phyloP scores from a whole-genome alignment of 2,113 vertebrate genomes.

The Centropus bengalensis region DNA sequence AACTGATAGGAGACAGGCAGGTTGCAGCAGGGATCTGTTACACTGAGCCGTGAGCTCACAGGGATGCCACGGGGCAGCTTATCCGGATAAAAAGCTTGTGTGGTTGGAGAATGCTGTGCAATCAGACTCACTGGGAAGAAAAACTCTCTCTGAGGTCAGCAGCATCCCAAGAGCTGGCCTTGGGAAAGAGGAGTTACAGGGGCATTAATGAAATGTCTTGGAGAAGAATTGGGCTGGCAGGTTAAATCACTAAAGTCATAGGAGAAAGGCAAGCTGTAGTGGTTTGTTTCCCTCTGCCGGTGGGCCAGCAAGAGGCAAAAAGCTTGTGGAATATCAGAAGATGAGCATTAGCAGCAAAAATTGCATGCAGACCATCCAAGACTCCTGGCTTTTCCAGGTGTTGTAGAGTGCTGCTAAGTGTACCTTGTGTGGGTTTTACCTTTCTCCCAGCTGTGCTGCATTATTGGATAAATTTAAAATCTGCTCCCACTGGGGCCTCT shows the following conservation, averaged over 20 bases:
- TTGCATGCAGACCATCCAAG: accelerated
- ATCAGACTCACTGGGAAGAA: neutral
- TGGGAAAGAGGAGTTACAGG: neutral
- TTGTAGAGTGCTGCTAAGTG: neutral
- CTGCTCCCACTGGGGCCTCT: neutral
- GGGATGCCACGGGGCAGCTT: neutral
- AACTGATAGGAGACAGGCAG: accelerated
- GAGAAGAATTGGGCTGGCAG: neutral
- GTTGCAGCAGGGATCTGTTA: neutral
- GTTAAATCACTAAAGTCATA: accelerated
- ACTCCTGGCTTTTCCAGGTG: neutral
- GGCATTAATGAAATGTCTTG: accelerated
- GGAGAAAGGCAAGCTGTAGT: neutral
- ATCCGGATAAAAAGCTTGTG: neutral
- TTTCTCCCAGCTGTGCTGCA: neutral
- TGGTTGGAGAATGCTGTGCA: neutral
- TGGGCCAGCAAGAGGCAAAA: neutral
- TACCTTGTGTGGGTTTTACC: no score
- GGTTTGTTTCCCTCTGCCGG: neutral
- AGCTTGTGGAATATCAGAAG: neutral
- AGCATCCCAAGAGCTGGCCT: neutral
- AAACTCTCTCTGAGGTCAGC: neutral
- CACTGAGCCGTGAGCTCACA: accelerated
- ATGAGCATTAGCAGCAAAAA: neutral
- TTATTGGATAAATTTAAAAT: no score